phyloP scores from a whole-genome alignment of 1,140 invertebrate genomes.

The Sinonovacula constricta region DNA sequence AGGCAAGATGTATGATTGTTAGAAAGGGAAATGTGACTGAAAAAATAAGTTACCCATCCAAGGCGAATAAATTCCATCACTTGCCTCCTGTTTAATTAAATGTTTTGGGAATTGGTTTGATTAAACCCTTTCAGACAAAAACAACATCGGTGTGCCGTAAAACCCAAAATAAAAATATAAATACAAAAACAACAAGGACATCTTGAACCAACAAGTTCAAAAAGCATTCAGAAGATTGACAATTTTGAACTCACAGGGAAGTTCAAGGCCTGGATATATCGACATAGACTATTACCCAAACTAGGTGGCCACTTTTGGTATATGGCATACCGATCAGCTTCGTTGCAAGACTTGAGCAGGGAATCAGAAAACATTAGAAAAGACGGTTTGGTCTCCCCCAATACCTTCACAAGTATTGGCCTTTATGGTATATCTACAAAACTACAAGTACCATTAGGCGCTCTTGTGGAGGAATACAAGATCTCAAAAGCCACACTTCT shows the following conservation, averaged over 20 bases:
- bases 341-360: constrained; percentile 27
- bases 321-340: constrained; percentile 4
- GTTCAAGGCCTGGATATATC: too few species aligned
- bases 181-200: constrained; percentile 10
- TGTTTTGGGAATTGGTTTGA: constrained; percentile 42
- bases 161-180: too few species aligned
- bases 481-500: background rate
- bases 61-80: constrained; percentile 11
- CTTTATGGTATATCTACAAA: constrained; percentile 42
- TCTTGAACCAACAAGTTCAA: background rate
- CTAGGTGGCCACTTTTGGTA: constrained; percentile 22
- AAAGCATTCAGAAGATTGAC: constrained; percentile 1
- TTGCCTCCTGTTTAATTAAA: constrained; percentile 16
- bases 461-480: constrained; percentile 37
- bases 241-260: too few species aligned
- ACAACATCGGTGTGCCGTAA: constrained; percentile 14
- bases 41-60: constrained; percentile 1
- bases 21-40: constrained; percentile 28
- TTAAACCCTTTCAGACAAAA: background rate
- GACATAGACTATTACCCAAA: constrained; percentile 11
- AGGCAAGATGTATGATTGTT: constrained; percentile 8
- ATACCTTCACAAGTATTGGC: constrained; percentile 33
- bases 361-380: constrained; percentile 14
- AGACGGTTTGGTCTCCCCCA: constrained; percentile 12
- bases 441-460: constrained; percentile 36